Percentiles rank a stretch among this genome's conserved stretches.
These are phyloP conservation scores for Macrocentrus cingulum DNA, from an alignment of 1,140 invertebrate genomes.

Conservation along the genomic window DNA sequence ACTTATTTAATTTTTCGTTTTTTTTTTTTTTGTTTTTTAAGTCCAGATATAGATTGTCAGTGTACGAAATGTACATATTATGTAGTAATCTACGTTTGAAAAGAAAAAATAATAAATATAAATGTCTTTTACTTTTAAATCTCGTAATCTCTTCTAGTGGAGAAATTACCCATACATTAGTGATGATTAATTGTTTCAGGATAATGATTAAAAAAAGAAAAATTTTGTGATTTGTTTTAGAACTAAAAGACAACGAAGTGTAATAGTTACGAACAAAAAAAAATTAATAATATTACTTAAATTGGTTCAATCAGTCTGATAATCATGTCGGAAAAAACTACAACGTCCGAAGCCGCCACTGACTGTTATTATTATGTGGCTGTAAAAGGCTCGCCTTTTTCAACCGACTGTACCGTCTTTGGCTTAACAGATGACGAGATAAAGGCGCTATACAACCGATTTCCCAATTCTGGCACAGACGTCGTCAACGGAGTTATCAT, in stretches of 20 bases:
- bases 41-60: neutral
- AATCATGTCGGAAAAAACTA: slow-evolving; percentile 44
- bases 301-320: slow-evolving; percentile 15
- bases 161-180: too few relatives aligned
- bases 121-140: slow-evolving; percentile 3
- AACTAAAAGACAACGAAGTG: slow-evolving; percentile 50
- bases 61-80: slow-evolving; percentile 5
- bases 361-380: slow-evolving; percentile 67
- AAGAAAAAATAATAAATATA: neutral
- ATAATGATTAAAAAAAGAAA: too few relatives aligned
- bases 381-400: slow-evolving; percentile 76
- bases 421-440: slow-evolving; percentile 70
- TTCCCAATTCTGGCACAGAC: slow-evolving; percentile 63
- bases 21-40: neutral
- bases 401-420: slow-evolving; percentile 72
- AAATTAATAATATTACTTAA: slow-evolving; percentile 8
- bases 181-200: too few relatives aligned
- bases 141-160: too few relatives aligned
- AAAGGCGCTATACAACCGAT: slow-evolving; percentile 67
- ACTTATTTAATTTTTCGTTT: neutral
- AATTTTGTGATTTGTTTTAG: slow-evolving; percentile 31
- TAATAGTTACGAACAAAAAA: slow-evolving; percentile 24
- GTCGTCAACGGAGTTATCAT: slow-evolving; percentile 73
- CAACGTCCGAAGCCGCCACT: slow-evolving; percentile 33
- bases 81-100: neutral